Base-by-base conservation (phyloP, 2,797 vertebrate genomes). In the Poecilia gillii region DNA sequence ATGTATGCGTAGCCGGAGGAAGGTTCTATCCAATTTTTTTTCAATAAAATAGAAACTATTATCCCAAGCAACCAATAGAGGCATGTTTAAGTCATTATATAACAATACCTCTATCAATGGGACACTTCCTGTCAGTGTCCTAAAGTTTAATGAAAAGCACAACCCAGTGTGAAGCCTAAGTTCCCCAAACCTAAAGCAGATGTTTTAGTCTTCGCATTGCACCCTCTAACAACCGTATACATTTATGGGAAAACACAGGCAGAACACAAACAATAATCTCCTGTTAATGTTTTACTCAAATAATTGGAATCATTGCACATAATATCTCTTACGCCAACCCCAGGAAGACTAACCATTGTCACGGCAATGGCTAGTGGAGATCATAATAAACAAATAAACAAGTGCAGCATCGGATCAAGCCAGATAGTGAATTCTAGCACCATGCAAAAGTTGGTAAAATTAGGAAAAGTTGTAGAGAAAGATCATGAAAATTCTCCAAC, bases 61-160 rank as follows among this genome's bases (percentile, higher is more conserved):
- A 73, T 74, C 68, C 73, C 46, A 51, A 72, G 76, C 71, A 82
- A 83, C 83, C 85, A 83, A 74, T 72, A 55, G 45, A 89, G 74
- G 87, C 73, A 8, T 39, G 77, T 91, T 92, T 81, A 93, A 90
- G 74, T 84, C 82, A 72, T 82, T 72, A 47, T 87, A 90, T 87
- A 92, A 91, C 83, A 91, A 88, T 87, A 83, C 84, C 66, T 76
- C 89, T 81, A 87, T 84, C 85, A 85, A 85, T 82, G 74, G 84
- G 87, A 91, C 78, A 74, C 85, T 91, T 92, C 90, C 85, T 92
- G 77, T 88, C 75, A 71, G 74, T 73, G 79, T 90, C 82, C 82
- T 86, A 71, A 83, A 92, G 86, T 88, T 93, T 89, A 80, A 80
- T 90, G 79, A 91, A 92, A 90, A 89, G 81, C 47, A 68, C n/a